Percentiles rank a stretch among this genome's conserved stretches.
Conservation (phyloP, 2,113 vertebrate species). For the Cebidichthys violaceus region DNA sequence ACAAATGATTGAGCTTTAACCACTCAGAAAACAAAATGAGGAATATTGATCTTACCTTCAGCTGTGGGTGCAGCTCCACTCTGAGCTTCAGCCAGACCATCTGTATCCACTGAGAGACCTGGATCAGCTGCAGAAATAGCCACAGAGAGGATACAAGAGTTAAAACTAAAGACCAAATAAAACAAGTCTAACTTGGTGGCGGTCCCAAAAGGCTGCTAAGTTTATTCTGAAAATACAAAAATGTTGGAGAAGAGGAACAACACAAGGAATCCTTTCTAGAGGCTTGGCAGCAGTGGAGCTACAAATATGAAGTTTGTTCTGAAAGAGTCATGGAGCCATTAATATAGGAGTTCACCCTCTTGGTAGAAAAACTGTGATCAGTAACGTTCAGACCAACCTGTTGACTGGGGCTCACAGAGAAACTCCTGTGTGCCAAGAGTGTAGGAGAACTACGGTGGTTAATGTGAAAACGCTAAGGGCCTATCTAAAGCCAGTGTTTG, state of each 20-base stretch:
- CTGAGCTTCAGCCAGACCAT: constrained; percentile 67
- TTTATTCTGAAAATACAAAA: neutral
- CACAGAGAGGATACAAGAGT: constrained; percentile 14
- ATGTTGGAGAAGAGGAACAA: neutral
- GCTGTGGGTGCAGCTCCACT: constrained; percentile 72
- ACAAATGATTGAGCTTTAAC: neutral
- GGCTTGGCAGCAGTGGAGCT: neutral
- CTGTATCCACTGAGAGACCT: constrained; percentile 56
- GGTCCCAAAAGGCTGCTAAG: neutral
- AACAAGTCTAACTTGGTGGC: neutral
- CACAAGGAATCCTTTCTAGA: neutral
- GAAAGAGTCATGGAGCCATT: neutral
- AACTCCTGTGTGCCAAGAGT: neutral
- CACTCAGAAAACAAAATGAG: neutral
- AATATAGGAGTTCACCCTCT: neutral
- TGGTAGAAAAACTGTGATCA: neutral
- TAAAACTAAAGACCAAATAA: neutral
- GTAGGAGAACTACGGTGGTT: neutral
- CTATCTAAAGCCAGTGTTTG: too few species aligned
- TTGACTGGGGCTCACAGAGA: too few species aligned
- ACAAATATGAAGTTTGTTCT: neutral
- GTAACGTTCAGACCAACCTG: neutral
- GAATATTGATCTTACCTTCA: constrained; percentile 59
- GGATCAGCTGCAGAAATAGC: constrained; percentile 53
- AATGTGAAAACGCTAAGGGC: neutral